phyloP scores from a whole-genome alignment of 2,797 vertebrate species.

The Limosa lapponica region DNA sequence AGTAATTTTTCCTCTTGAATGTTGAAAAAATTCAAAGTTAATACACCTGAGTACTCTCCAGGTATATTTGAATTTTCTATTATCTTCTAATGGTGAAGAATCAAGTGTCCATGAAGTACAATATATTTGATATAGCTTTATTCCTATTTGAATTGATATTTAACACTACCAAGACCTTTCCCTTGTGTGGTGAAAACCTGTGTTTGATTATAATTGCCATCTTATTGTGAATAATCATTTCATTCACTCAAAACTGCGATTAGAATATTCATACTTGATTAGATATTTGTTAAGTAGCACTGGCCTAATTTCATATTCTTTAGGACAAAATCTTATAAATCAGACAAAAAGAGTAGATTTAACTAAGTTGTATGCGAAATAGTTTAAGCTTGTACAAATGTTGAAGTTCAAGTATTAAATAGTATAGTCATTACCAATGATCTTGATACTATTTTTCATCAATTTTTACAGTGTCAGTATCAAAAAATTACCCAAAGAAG shows the following conservation, averaged over 20 bases:
- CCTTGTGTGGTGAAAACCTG: not conserved
- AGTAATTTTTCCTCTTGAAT: not conserved
- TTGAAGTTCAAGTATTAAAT: not conserved
- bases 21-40: not conserved
- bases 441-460: not conserved
- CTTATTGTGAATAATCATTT: constrained; percentile 21
- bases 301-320: not conserved
- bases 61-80: not conserved
- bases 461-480: not conserved
- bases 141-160: constrained; percentile 14
- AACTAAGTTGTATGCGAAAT: not conserved
- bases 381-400: not conserved
- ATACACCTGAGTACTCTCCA: not conserved
- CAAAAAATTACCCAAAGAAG: not conserved
- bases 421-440: not conserved
- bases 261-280: constrained; percentile 30
- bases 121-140: not conserved
- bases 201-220: constrained; percentile 38
- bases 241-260: not conserved
- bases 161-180: constrained; percentile 3
- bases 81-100: constrained; percentile 13
- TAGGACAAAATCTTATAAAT: not conserved
- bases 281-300: not conserved
- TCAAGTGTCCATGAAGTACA: not conserved
- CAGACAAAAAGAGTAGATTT: not conserved